Evolutionary conservation across 2,113 vertebrate genomes (phyloP).

Genomic region (Chroicocephalus ridibundus): DNA sequence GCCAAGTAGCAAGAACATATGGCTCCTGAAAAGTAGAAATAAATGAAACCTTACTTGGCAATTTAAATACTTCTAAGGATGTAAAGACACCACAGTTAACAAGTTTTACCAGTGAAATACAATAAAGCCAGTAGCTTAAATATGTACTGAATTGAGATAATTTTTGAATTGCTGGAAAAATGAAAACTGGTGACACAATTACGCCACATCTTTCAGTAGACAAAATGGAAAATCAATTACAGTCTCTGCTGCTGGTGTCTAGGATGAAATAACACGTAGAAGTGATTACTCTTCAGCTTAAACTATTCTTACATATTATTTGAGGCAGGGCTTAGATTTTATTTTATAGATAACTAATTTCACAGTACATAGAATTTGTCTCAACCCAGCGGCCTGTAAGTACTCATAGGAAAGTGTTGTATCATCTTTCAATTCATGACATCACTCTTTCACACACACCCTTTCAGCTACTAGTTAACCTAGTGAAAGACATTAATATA

Average conservation of each 20-base stretch:
- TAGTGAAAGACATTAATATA: background rate
- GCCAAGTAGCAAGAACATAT: constrained; percentile 60
- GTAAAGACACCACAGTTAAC: background rate
- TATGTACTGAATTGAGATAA: background rate
- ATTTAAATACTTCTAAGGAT: constrained; percentile 3
- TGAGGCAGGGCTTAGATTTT: background rate
- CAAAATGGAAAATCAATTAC: background rate
- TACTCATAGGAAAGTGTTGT: background rate
- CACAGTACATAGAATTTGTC: constrained; percentile 1
- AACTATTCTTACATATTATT: background rate
- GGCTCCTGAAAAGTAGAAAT: constrained; percentile 56
- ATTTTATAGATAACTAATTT: constrained; percentile 8
- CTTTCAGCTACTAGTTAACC: background rate
- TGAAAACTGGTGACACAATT: background rate
- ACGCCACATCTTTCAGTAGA: background rate
- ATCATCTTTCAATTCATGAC: background rate
- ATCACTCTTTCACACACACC: background rate
- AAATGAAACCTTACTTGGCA: constrained; percentile 47
- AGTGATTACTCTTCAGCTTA: background rate
- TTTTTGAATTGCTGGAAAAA: background rate
- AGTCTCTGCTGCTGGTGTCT: background rate
- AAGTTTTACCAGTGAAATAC: background rate
- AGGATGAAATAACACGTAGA: background rate
- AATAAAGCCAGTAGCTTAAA: background rate
- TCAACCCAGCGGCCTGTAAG: background rate